These are phyloP conservation scores for Ceuthmochares aereus DNA, from an alignment of 2,113 vertebrate genomes.

Conservation along the genomic window DNA sequence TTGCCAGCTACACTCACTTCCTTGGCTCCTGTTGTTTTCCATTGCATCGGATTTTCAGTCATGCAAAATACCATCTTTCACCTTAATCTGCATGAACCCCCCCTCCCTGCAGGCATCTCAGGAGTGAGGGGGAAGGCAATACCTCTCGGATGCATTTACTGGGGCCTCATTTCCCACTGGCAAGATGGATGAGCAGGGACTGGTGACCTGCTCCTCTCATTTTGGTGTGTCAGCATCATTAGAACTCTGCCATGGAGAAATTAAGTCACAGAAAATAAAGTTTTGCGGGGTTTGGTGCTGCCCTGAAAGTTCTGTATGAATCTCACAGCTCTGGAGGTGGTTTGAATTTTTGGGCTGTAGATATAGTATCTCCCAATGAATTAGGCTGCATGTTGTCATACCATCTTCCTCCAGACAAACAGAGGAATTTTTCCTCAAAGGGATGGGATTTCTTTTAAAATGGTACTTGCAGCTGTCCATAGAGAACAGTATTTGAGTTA, in stretches of 20 bases:
- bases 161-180: fast-evolving
- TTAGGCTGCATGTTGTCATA: fast-evolving
- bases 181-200: fast-evolving
- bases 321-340: background rate
- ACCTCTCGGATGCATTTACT: fast-evolving
- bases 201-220: fast-evolving
- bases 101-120: background rate
- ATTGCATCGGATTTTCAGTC: background rate
- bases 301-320: background rate
- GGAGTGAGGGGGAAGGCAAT: background rate
- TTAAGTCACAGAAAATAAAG: fast-evolving
- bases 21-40: slow-evolving; percentile 38
- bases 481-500: fast-evolving
- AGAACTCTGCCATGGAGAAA: background rate
- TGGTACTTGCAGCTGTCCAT: fast-evolving
- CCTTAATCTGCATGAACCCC: background rate
- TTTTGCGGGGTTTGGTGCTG: background rate
- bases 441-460: background rate
- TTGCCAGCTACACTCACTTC: slow-evolving; percentile 25
- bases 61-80: slow-evolving; percentile 1
- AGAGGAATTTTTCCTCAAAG: background rate
- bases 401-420: background rate
- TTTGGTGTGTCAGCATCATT: background rate
- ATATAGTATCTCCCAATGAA: background rate
- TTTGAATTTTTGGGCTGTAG: background rate